A percentile compares a stretch with the other conserved stretches of the same genome.
Evolutionary conservation across 2,113 vertebrate genomes (phyloP).

Genomic region (Cottus gobio): DNA sequence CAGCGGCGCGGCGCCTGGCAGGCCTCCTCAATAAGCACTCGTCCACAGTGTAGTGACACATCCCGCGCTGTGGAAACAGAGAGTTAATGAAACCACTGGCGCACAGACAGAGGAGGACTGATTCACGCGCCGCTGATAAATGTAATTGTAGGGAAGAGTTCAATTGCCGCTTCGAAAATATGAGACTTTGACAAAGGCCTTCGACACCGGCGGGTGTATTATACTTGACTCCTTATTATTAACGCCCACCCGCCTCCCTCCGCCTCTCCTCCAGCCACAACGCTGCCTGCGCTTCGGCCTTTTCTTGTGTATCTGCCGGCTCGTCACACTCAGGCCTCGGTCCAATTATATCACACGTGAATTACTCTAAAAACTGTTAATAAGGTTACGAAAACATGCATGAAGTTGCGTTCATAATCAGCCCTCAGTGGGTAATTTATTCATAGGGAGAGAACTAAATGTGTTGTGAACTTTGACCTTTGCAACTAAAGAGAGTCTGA

Average conservation of each 20-base stretch:
- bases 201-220: constrained; percentile 39
- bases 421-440: not conserved
- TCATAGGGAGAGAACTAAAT: not conserved
- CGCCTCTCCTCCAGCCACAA: constrained; percentile 2
- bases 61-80: constrained; percentile 54
- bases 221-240: constrained; percentile 64
- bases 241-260: constrained; percentile 45
- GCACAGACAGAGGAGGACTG: constrained; percentile 32
- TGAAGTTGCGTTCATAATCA: constrained; percentile 3
- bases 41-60: constrained; percentile 59
- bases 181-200: constrained; percentile 57
- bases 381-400: constrained; percentile 18
- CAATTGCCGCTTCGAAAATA: constrained; percentile 65
- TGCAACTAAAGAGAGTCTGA: not conserved
- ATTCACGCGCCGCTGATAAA: constrained; percentile 61
- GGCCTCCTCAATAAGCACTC: constrained; percentile 65
- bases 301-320: not conserved
- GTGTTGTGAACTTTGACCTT: constrained; percentile 10
- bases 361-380: constrained; percentile 17
- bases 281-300: not conserved
- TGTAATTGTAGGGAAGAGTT: constrained; percentile 65
- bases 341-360: constrained; percentile 1
- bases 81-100: constrained; percentile 67
- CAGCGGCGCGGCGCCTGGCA: constrained; percentile 46
- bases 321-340: not conserved